Conservation (phyloP, 1,140 invertebrate genomes). For the Pygmarrhopalites habei region DNA sequence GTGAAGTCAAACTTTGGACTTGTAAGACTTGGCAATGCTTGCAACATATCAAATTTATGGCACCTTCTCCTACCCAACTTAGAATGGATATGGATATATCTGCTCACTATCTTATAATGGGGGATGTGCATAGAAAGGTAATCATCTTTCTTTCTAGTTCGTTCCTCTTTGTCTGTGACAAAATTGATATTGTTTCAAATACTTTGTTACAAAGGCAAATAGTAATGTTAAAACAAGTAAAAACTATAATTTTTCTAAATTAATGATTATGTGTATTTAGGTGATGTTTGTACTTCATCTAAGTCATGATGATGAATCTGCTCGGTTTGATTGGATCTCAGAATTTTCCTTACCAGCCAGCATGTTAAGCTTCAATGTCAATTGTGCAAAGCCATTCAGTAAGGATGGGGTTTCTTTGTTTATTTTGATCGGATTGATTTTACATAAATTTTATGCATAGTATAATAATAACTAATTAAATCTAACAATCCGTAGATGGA, state of each 20-base stretch:
- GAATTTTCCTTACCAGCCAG: slow-evolving; percentile 36
- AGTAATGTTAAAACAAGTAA: too few species aligned
- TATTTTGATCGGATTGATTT: too few species aligned
- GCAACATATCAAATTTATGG: slow-evolving; percentile 69
- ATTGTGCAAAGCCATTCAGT: slow-evolving; percentile 10
- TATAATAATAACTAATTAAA: too few species aligned
- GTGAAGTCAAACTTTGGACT: slow-evolving; percentile 86
- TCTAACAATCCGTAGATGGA: too few species aligned
- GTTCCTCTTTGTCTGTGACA: slow-evolving; percentile 12
- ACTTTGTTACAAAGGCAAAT: background rate
- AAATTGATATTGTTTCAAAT: background rate
- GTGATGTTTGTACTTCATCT: slow-evolving; percentile 35
- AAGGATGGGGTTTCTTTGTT: too few species aligned
- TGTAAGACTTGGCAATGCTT: slow-evolving; percentile 87
- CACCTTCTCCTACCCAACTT: slow-evolving; percentile 45
- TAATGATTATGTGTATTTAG: too few species aligned
- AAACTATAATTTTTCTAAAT: too few species aligned
- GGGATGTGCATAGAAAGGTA: slow-evolving; percentile 66
- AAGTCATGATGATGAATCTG: slow-evolving; percentile 33
- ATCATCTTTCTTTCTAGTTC: too few species aligned
- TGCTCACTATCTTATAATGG: slow-evolving; percentile 72
- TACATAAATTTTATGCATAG: too few species aligned
- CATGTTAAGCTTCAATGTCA: slow-evolving; percentile 36
- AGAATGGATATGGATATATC: slow-evolving; percentile 75
- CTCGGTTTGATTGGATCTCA: slow-evolving; percentile 34